Evolutionary conservation across 2,888 invertebrate species (phyloP), one percentile per base, ranked within the genome.

Genomic region (Choristoneura rosaceana): DNA sequence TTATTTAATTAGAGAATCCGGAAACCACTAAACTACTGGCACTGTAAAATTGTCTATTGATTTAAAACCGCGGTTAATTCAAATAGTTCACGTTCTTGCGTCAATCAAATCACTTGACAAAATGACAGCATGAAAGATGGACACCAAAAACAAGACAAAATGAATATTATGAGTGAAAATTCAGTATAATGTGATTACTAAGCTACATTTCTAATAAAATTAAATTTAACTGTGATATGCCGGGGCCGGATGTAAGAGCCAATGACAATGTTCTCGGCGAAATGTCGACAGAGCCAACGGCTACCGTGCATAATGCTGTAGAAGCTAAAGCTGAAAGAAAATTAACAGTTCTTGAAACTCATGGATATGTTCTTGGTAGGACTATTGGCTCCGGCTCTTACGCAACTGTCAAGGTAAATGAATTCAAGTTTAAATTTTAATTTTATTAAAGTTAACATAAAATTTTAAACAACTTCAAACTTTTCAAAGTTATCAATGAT

Each of bases 321-420:
- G 92, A 91, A 79, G 86, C 91, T 52, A 93, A 92, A 82, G 73
- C 89, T 75, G 94, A 94, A 76, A 86, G 88, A 76, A 94, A 94
- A 82, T 84, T 94, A 77, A 96, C 96, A n/a, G 96, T 97, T 62
- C 94, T 97, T 47, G 97, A 97, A 89, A 95, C 96, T 38, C 97
- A 97, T 87, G 97, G 97, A 75, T 97, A 97, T 80, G 94, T 94
- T 68, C 90, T 97, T 70, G 97, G 97, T 17, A 96, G 96, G 84
- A 96, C 96, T 5, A 97, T 97, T 78, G 97, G 97, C 5, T 95
- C 96, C n/a, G 97, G 97, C 25, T 97, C 97, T 52, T 97, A 97
- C 89, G 97, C 97, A 59, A 97, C 96, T 66, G 97, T 97, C 10
- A 96, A 97, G 94, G 96, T 96, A 91, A 17, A 14, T 52, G 14